A percentile compares a stretch with the other conserved stretches of the same genome.
Evolutionary conservation across 2,113 vertebrate species (phyloP).

Genomic region (Neotragus pygmaeus): DNA sequence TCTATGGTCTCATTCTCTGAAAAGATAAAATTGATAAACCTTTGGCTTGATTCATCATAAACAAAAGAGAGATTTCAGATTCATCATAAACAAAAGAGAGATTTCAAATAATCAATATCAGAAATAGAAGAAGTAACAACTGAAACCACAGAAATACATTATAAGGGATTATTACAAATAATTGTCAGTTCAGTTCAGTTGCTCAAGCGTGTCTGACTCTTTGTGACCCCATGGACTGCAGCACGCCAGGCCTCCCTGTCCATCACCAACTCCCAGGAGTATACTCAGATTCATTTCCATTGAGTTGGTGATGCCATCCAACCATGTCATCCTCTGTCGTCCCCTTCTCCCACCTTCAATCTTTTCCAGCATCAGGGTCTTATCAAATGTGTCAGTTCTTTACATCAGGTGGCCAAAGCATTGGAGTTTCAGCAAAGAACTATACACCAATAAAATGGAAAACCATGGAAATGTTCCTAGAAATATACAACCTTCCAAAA

Average conservation of each 20-base stretch:
- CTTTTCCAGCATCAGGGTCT: background rate
- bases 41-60: no score
- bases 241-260: background rate
- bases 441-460: background rate
- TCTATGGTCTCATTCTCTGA: background rate
- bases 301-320: background rate
- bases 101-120: background rate
- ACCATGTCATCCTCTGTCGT: background rate
- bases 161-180: background rate
- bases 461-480: background rate
- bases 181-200: background rate
- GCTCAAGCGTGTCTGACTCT: fast-evolving
- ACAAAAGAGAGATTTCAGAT: no score
- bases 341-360: background rate
- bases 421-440: background rate
- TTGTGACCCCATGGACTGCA: background rate
- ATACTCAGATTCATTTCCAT: background rate
- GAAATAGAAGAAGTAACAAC: background rate
- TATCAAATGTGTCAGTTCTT: background rate
- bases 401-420: background rate
- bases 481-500: background rate
- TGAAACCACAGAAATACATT: background rate
- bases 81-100: no score
- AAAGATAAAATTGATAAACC: background rate
- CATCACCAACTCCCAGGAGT: background rate